These are phyloP conservation scores for Chrosomus eos DNA, from an alignment of 2,797 vertebrate species.

Conservation along the genomic window DNA sequence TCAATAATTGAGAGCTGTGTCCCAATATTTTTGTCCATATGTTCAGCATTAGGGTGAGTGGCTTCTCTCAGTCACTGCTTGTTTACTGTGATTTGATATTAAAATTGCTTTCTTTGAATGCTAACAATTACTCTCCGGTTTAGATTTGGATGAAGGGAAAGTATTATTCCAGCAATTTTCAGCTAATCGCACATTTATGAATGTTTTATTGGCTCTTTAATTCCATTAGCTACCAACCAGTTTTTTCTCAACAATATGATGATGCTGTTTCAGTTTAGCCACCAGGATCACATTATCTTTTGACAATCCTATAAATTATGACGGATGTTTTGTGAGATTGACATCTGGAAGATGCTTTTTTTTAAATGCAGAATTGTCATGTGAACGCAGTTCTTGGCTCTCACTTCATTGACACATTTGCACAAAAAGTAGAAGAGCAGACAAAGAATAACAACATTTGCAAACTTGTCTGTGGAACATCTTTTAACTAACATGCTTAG, in stretches of 20 bases:
- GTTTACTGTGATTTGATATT: neutral
- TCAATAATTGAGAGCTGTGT: neutral
- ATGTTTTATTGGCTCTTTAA: neutral
- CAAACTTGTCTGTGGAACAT: neutral
- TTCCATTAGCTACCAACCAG: slow-evolving; percentile 8
- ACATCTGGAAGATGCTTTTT: slow-evolving; percentile 3
- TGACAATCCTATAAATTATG: slow-evolving; percentile 10
- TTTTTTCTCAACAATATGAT: neutral
- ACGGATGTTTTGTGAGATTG: neutral
- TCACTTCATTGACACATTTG: neutral
- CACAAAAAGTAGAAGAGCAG: neutral
- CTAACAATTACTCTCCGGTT: slow-evolving; percentile 11
- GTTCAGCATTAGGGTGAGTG: neutral
- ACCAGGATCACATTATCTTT: slow-evolving; percentile 18
- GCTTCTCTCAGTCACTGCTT: neutral
- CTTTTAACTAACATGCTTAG: neutral
- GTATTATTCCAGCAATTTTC: neutral
- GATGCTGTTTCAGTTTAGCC: slow-evolving; percentile 5
- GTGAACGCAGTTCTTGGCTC: slow-evolving; percentile 8
- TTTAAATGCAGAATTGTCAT: neutral
- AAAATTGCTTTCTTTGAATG: neutral
- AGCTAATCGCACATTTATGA: neutral
- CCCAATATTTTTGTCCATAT: neutral
- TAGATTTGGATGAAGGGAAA: neutral
- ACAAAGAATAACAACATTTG: neutral